phyloP scores from a whole-genome alignment of 2,113 vertebrate genomes.

The Hystrix cristata region DNA sequence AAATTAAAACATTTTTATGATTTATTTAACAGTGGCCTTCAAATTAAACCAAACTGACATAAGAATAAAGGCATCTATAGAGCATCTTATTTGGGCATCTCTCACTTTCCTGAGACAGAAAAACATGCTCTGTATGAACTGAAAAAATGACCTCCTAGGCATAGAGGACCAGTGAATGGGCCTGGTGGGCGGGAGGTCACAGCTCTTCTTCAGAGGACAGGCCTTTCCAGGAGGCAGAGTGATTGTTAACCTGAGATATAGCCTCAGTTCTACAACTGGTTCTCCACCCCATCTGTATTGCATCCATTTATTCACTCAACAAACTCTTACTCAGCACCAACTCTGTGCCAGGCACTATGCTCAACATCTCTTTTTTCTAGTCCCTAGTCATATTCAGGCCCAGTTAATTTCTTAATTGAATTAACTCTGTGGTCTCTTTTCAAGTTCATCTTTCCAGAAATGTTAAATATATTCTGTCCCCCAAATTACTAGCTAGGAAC shows the following conservation, averaged over 20 bases:
- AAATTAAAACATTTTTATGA: constrained; percentile 41
- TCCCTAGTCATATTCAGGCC: not conserved
- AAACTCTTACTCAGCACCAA: not conserved
- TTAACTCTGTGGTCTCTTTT: not conserved
- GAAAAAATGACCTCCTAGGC: not conserved
- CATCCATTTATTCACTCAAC: not conserved
- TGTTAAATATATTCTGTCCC: not conserved
- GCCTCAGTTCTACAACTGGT: not conserved
- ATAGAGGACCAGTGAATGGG: not conserved
- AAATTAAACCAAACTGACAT: not conserved
- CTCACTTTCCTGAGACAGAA: not conserved
- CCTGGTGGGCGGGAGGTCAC: not conserved
- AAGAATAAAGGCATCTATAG: not conserved
- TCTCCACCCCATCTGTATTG: not conserved
- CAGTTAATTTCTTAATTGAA: not conserved
- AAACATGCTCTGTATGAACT: not conserved
- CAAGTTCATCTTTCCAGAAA: not conserved
- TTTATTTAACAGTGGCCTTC: constrained; percentile 26
- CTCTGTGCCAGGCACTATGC: not conserved
- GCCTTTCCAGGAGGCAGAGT: not conserved
- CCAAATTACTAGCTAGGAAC: not conserved
- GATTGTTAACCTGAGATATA: not conserved
- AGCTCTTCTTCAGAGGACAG: not conserved
- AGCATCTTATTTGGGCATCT: not conserved
- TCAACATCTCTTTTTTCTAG: not conserved